Evolutionary conservation across 2,888 invertebrate genomes (phyloP).

Genomic region (Philonicus albiceps): DNA sequence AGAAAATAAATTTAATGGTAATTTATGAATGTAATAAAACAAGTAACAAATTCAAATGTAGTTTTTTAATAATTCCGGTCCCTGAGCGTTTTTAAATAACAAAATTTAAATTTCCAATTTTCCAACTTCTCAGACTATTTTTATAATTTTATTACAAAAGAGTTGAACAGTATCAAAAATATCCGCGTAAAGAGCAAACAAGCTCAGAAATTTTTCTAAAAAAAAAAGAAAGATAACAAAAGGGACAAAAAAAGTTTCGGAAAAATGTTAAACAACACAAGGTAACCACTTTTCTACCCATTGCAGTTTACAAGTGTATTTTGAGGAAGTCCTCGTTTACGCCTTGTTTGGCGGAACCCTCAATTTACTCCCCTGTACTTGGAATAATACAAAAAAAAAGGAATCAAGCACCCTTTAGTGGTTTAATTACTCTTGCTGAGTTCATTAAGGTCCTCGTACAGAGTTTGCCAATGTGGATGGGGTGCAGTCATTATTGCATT

Average conservation of each 20-base stretch:
- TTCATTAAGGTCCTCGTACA: conserved; percentile 29
- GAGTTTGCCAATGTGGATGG: background rate
- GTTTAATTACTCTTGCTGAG: conserved; percentile 43
- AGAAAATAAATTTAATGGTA: background rate
- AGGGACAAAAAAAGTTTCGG: background rate
- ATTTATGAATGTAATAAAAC: background rate
- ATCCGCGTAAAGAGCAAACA: background rate
- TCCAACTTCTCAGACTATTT: background rate
- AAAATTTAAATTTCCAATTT: background rate
- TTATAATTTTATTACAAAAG: background rate
- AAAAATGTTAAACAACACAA: conserved; percentile 13
- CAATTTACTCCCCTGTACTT: conserved; percentile 22
- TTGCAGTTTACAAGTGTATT: conserved; percentile 38
- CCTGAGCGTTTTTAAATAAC: background rate
- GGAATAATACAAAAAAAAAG: conserved; percentile 14
- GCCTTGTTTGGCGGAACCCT: conserved; percentile 46
- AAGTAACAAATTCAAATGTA: background rate
- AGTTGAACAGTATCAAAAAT: conserved; percentile 7
- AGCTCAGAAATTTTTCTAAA: background rate
- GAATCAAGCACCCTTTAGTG: conserved; percentile 37
- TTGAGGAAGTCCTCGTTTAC: conserved; percentile 46
- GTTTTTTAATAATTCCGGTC: background rate
- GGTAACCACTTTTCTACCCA: conserved; percentile 23
- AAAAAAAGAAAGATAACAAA: conserved; percentile 10
- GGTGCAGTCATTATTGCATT: conserved; percentile 17